A percentile compares a stretch with the other conserved stretches of the same genome.
phyloP scores from a whole-genome alignment of 2,113 vertebrate species.

The Sebastes fasciatus region DNA sequence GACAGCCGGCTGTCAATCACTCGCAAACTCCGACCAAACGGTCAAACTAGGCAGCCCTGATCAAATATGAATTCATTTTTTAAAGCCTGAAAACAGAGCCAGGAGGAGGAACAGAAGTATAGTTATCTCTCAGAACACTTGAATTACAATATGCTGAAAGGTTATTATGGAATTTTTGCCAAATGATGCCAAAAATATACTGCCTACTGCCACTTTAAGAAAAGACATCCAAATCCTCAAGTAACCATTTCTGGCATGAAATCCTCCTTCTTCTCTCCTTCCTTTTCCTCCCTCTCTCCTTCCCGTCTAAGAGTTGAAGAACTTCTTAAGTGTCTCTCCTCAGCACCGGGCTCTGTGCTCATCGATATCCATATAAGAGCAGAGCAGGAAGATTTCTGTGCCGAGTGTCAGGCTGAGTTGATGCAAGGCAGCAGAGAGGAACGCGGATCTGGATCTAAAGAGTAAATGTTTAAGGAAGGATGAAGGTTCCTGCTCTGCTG shows the following conservation, averaged over 20 bases:
- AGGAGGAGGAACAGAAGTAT: too few relatives aligned
- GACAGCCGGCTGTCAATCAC: too few relatives aligned
- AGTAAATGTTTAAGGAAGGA: constrained; percentile 65
- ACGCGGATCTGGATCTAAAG: constrained; percentile 44
- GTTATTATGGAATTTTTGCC: too few relatives aligned
- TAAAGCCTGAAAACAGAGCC: too few relatives aligned
- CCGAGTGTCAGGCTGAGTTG: constrained; percentile 47
- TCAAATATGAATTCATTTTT: too few relatives aligned
- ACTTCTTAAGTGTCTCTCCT: constrained; percentile 26
- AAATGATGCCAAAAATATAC: too few relatives aligned
- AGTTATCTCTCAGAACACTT: too few relatives aligned
- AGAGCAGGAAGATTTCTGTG: constrained; percentile 55
- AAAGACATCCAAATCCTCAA: constrained; percentile 21
- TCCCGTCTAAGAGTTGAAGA: constrained; percentile 12
- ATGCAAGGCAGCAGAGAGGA: constrained; percentile 65
- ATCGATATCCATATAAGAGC: constrained; percentile 78
- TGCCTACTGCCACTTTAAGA: background rate
- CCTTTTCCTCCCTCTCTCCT: constrained; percentile 3
- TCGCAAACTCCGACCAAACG: too few relatives aligned
- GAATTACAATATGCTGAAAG: too few relatives aligned
- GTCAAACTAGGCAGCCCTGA: too few relatives aligned
- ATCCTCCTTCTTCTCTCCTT: background rate
- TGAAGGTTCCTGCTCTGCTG: constrained; percentile 33
- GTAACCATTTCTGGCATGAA: constrained; percentile 34
- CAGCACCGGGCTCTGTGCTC: constrained; percentile 34